These are phyloP conservation scores for Drosophila nr. fundita DNA, from an alignment of 2,888 invertebrate genomes.

Conservation along the genomic window DNA sequence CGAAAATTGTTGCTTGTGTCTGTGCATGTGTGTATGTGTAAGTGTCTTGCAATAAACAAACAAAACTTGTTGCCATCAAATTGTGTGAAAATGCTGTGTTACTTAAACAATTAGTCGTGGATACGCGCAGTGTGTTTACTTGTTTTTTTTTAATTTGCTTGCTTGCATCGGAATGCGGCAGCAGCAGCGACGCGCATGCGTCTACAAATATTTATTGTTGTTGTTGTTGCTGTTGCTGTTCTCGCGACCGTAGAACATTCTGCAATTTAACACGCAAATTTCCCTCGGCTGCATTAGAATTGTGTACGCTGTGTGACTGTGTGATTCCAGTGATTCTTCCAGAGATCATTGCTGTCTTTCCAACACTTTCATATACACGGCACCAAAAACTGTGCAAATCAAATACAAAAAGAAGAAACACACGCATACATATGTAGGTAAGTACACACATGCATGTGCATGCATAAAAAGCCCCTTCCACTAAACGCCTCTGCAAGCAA, in stretches of 20 bases:
- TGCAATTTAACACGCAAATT: conserved; percentile 51
- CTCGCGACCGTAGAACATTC: conserved; percentile 47
- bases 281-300: conserved; percentile 12
- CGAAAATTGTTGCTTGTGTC: conserved; percentile 63
- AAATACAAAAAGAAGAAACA: conserved; percentile 5
- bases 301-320: neutral
- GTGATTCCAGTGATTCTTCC: neutral
- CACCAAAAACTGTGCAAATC: conserved; percentile 16
- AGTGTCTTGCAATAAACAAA: conserved; percentile 51
- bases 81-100: conserved; percentile 62
- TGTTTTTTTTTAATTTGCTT: conserved; percentile 12
- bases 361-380: conserved; percentile 6
- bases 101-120: conserved; percentile 70
- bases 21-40: conserved; percentile 16
- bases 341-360: conserved; percentile 10
- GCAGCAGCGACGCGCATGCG: conserved; percentile 60
- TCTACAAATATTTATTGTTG: conserved; percentile 71
- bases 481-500: conserved; percentile 33
- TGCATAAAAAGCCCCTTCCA: neutral
- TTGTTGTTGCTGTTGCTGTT: conserved; percentile 13
- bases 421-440: conserved; percentile 21
- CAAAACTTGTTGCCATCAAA: conserved; percentile 54
- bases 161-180: conserved; percentile 64
- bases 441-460: conserved; percentile 11
- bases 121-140: conserved; percentile 36